phyloP scores from a whole-genome alignment of 2,113 vertebrate genomes.

The Neolamprologus variostigma region DNA sequence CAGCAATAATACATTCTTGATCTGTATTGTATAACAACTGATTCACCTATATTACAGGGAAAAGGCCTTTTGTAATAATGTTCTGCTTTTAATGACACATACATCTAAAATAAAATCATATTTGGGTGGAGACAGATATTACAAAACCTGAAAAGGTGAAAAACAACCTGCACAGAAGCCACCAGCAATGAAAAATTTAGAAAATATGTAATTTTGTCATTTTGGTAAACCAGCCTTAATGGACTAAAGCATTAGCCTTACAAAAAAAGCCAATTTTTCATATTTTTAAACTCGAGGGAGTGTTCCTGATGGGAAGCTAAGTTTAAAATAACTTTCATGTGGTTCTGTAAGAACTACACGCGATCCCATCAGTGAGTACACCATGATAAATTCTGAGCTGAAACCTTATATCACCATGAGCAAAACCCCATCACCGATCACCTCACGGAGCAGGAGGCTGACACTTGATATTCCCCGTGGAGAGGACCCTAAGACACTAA shows the following conservation, averaged over 20 bases:
- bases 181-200: background rate
- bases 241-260: background rate
- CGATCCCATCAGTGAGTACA: background rate
- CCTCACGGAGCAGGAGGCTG: slow-evolving; percentile 6
- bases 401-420: background rate
- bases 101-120: background rate
- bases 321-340: slow-evolving; percentile 25
- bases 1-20: background rate
- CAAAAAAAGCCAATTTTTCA: background rate
- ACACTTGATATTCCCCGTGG: slow-evolving; percentile 44
- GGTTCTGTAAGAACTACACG: background rate
- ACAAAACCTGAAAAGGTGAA: background rate
- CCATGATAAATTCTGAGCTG: slow-evolving; percentile 19
- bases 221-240: background rate
- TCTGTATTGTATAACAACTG: background rate
- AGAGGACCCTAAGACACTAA: slow-evolving; percentile 4
- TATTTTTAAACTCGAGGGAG: background rate
- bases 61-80: background rate
- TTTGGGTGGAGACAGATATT: background rate
- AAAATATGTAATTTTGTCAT: background rate
- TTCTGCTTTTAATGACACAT: background rate
- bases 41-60: background rate
- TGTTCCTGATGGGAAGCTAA: background rate
- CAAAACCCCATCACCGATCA: slow-evolving; percentile 18
- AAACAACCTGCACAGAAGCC: background rate